phyloP scores from a whole-genome alignment of 2,113 vertebrate genomes.

The Callorhinus ursinus region DNA sequence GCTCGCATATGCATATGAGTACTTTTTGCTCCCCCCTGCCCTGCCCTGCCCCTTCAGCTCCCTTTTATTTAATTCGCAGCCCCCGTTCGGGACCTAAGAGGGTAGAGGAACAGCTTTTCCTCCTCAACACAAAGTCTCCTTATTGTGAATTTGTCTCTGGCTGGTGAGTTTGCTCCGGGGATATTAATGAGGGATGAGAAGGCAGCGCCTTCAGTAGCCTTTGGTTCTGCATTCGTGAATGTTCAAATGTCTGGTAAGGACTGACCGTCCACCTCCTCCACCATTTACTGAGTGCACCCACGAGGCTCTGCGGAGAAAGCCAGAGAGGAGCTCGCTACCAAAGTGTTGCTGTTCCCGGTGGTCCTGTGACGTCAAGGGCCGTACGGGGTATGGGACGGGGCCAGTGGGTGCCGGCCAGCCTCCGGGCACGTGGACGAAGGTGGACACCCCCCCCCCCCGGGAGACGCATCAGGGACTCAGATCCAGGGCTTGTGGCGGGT shows the following conservation, averaged over 20 bases:
- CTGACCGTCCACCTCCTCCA: not conserved
- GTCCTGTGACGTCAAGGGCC: not conserved
- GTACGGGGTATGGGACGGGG: accelerated
- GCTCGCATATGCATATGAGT: too few relatives aligned
- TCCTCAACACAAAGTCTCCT: not conserved
- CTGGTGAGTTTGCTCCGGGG: not conserved
- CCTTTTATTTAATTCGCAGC: not conserved
- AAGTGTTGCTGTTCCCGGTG: not conserved
- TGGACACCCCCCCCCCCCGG: too few relatives aligned
- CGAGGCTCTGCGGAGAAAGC: not conserved
- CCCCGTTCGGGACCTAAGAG: accelerated
- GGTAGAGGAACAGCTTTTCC: not conserved
- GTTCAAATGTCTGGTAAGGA: not conserved
- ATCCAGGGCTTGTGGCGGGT: too few relatives aligned
- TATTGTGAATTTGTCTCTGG: not conserved
- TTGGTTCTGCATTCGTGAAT: not conserved
- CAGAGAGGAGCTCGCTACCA: too few relatives aligned
- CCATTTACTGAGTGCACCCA: accelerated
- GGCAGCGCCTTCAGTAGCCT: accelerated
- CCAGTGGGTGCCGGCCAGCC: too few relatives aligned
- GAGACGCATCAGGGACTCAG: too few relatives aligned
- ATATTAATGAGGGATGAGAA: not conserved
- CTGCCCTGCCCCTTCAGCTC: too few relatives aligned
- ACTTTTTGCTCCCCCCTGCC: accelerated
- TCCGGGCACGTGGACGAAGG: too few relatives aligned